phyloP scores from a whole-genome alignment of 2,888 invertebrate genomes.

The Athalia cordata region DNA sequence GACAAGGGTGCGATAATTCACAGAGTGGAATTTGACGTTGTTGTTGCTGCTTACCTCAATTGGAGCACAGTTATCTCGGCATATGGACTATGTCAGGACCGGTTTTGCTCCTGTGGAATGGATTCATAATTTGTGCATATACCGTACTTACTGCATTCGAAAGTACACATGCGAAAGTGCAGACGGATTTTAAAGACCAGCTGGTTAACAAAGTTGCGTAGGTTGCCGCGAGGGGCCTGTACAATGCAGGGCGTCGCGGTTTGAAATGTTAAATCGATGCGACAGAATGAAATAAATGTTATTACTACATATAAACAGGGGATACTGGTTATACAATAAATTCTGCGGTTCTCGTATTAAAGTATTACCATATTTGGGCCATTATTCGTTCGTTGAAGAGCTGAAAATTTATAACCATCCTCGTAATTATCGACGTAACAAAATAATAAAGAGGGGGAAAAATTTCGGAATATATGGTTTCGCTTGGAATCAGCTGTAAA shows the following conservation, averaged over 20 bases:
- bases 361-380: not conserved
- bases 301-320: not conserved
- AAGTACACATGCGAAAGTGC: too few relatives aligned
- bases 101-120: constrained; percentile 15
- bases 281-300: constrained; percentile 7
- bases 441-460: too few relatives aligned
- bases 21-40: not conserved
- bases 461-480: too few relatives aligned
- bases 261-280: constrained; percentile 24
- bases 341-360: constrained; percentile 2
- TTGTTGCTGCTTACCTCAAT: constrained; percentile 1
- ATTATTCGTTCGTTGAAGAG: not conserved
- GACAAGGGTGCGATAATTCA: not conserved
- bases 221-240: not conserved
- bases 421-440: constrained; percentile 8
- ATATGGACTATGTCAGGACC: not conserved
- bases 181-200: too few relatives aligned
- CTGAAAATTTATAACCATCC: not conserved
- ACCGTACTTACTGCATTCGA: too few relatives aligned
- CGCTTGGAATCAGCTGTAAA: too few relatives aligned
- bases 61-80: not conserved
- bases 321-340: not conserved
- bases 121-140: not conserved
- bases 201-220: not conserved
- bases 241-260: constrained; percentile 1